Conservation (phyloP, 2,888 invertebrate genomes). For the Heteromurus nitidus region DNA sequence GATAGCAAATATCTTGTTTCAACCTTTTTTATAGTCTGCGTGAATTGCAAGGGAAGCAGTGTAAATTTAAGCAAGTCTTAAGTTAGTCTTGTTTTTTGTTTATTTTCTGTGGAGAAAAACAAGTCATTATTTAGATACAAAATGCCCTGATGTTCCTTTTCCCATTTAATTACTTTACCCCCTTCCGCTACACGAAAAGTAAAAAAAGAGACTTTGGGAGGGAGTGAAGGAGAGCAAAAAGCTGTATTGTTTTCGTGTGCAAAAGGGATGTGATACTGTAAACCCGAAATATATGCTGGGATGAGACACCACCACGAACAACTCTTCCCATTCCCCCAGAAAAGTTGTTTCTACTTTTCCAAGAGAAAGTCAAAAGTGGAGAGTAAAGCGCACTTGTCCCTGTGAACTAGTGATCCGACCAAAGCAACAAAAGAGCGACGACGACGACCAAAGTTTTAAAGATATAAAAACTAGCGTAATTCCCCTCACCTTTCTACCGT, state of each 20-base stretch:
- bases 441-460: neutral
- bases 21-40: too few relatives aligned
- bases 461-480: constrained; percentile 1
- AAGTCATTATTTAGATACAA: too few relatives aligned
- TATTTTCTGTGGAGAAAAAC: too few relatives aligned
- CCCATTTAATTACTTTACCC: neutral
- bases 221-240: neutral
- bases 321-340: neutral
- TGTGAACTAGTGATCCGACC: constrained; percentile 10
- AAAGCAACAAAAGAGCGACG: neutral
- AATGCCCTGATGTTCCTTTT: too few relatives aligned
- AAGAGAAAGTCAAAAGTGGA: constrained; percentile 1
- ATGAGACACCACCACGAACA: constrained; percentile 4
- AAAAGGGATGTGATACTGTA: neutral
- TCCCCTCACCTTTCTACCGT: constrained; percentile 15
- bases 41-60: too few relatives aligned
- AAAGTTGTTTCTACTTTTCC: neutral
- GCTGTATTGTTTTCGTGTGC: neutral
- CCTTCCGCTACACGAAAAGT: neutral
- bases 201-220: too few relatives aligned
- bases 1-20: too few relatives aligned
- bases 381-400: neutral
- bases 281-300: too few relatives aligned
- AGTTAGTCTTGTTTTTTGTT: too few relatives aligned
- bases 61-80: too few relatives aligned